Conservation (phyloP, 1,140 invertebrate genomes). For the Pseudomyrmex dendroicus region DNA sequence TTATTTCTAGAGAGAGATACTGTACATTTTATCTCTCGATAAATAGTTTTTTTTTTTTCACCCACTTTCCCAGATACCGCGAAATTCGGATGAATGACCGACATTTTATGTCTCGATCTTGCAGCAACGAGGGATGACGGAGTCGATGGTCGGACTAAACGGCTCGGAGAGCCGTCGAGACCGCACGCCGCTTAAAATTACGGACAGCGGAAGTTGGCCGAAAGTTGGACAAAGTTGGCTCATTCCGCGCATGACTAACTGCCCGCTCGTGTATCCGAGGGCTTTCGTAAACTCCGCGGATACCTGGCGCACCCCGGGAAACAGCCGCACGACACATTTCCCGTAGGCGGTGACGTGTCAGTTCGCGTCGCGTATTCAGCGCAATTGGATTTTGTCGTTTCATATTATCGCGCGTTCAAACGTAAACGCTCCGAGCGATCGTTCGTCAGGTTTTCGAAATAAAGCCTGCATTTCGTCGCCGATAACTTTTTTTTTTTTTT, state of each 20-base stretch:
- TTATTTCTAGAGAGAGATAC: neutral
- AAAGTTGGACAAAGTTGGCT: constrained; percentile 56
- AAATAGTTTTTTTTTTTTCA: neutral
- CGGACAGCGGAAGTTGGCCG: constrained; percentile 52
- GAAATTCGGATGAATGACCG: neutral
- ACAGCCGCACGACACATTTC: constrained; percentile 27
- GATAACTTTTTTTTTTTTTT: too few species aligned
- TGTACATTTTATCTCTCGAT: neutral
- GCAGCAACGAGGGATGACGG: neutral
- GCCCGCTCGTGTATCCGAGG: constrained; percentile 49
- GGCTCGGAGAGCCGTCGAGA: constrained; percentile 48
- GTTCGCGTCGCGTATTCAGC: neutral
- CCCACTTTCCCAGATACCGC: neutral
- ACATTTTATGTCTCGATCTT: neutral
- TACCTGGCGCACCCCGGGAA: constrained; percentile 34
- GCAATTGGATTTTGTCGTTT: constrained; percentile 8
- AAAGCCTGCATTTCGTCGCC: too few species aligned
- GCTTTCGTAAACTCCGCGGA: constrained; percentile 46
- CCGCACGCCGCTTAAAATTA: constrained; percentile 60
- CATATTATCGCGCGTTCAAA: constrained; percentile 21
- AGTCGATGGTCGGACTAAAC: constrained; percentile 55
- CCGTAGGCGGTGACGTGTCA: neutral
- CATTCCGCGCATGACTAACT: constrained; percentile 61
- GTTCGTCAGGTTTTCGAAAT: neutral
- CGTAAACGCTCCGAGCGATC: neutral